Base-by-base conservation (phyloP, 2,888 invertebrate genomes). In the Hirtodrosophila cameraria region DNA sequence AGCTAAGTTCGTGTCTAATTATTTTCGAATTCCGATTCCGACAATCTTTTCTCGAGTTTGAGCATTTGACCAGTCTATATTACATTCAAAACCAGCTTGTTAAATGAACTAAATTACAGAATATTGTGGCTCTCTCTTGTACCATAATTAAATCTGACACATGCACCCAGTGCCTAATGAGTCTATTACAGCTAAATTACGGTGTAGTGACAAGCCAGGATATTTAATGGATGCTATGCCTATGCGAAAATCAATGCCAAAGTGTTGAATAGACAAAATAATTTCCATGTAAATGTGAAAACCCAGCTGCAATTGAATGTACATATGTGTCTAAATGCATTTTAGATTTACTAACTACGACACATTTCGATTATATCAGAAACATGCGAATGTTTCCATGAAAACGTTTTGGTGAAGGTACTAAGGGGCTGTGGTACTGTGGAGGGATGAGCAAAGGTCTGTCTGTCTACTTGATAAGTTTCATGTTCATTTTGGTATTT, bases 321-420 rank as follows among this genome's bases (percentile, higher is more conserved):
- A 15, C 28, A 15, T 42, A 15, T 36, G 12, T 27, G 39, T 36
- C 46, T 36, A 84, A 82, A 80, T 75, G 77, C 48, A 80, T 86
- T 81, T 86, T 64, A 62, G 74, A 74, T 81, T 74, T 74, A 71
- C 74, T 70, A 74, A 76, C 63, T 68, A 28, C 81, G 50, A 74
- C 67, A 71, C 65, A 86, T 81, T 86, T 86, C 65, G 70, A 76
- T 80, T 63, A 70, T 66, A 70, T 73, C 60, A 30, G 53, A 50
- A 36, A 58, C 43, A 60, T 53, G 52, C 42, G 30, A n/a, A 23
- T 23, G 23, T 23, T 23, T 2, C 6, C 8, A 23, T 23, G 52
- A 45, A 48, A n/a, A n/a, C n/a, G n/a, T n/a, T n/a, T n/a, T 42
- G 30, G 42, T 46, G 4, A 38, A 16, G 43, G 9, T 9, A n/a